Evolutionary conservation across 2,113 vertebrate genomes (phyloP), one percentile per base, ranked within the genome.

Genomic region (Drymodes brunneopygia): DNA sequence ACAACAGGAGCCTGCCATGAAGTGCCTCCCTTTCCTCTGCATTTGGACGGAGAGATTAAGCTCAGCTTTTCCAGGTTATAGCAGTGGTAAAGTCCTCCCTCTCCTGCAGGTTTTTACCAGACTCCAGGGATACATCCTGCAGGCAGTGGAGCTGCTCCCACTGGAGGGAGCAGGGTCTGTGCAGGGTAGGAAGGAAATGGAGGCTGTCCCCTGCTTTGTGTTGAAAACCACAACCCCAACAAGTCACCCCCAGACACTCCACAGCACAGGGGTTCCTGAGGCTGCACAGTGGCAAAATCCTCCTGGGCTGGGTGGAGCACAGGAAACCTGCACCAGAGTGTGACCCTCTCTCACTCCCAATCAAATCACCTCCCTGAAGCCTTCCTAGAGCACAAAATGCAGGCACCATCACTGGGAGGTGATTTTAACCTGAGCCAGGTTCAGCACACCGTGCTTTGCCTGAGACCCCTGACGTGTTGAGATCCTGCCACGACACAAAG

Each of bases 31-130:
- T 19, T 67, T 64, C 22, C 11, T 51, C 48, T 35, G 15, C 20
- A 10, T 58, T 81, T 87, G 50, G 23, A 56, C 6, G 21, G 61
- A 79, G 29, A 79, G 31, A 65, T 3, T 44, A 69, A 65, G 50
- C 50, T 84, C 36, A 65, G 36, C 17, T 91, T 91, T 38, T 60
- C 8, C 22, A 51, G 0, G 5, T 23, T 84, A 20, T 1, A 60
- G 38, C 1, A 6, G 7, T 10, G n/a, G 6, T 73, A 74, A 36
- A 0, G 0, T 20, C 15, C 27, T 60, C 44, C n/a, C 22, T 18
- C 9, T 56, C 73, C 69, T 65, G 31, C 18, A 57, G 38, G 8
- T 54, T 70, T 38, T 78, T 74, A 25, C 21, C 56, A 48, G 6
- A 11, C 2, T 3, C 22, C 50, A 50, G 31, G 15, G 53, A 48